Evolutionary conservation across 2,113 vertebrate genomes (phyloP).

Genomic region (Rissa tridactyla): DNA sequence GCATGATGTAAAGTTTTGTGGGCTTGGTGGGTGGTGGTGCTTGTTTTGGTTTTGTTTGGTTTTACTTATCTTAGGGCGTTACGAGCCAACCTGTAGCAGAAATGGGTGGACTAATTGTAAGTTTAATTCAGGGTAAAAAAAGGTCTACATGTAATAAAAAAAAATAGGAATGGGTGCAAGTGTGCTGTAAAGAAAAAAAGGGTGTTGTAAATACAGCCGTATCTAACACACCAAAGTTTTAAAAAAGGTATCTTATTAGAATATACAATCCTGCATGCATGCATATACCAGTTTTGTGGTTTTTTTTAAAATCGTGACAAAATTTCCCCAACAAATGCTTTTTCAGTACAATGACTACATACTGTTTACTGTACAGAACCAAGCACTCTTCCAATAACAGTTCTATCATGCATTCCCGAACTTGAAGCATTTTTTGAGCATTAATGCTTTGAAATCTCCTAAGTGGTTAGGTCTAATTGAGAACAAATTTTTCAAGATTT

Average conservation of each 20-base stretch:
- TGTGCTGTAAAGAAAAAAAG: not conserved
- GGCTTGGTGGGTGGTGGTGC: not conserved
- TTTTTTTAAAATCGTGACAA: not conserved
- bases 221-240: not conserved
- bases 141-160: not conserved
- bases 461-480: not conserved
- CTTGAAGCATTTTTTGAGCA: not conserved
- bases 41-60: not conserved
- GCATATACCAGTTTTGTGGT: accelerated
- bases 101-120: not conserved
- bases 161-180: not conserved
- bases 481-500: not conserved
- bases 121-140: not conserved
- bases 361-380: not conserved
- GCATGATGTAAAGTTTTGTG: not conserved
- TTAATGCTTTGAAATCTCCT: not conserved
- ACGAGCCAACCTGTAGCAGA: not conserved
- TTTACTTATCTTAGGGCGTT: not conserved
- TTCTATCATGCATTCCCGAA: not conserved
- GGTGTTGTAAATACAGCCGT: not conserved
- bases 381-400: not conserved
- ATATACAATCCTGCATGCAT: not conserved
- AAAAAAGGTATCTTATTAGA: not conserved
- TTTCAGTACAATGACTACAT: not conserved
- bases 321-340: not conserved